Evolutionary conservation across 30 jellyfish, hydroid and myxozoan species (phyloP), one percentile per base, ranked within the genome.

Genomic region (Aurelia aurita complex sp. Pacific): DNA sequence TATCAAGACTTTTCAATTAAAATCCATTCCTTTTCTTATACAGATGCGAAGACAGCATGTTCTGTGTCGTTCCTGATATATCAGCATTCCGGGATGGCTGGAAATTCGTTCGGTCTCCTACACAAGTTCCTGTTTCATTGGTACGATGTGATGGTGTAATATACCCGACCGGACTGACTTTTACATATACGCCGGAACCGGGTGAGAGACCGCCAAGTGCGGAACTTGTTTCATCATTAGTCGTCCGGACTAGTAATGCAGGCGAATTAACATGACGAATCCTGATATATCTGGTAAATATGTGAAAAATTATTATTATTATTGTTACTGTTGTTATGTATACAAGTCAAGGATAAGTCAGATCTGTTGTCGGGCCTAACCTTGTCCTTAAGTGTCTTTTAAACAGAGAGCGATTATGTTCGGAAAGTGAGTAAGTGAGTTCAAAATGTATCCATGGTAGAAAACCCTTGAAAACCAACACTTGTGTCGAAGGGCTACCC

Each of bases 121-220:
- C 96, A 57, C 96, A 81, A 67, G 99, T 94, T 16, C 99, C 99
- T 1, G 97, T 94, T 5, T 85, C 97, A 2, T 73, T 94, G 79
- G 99, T 94, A 35, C 85, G 99, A 10, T 87, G 96, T 62, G 99
- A 94, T 66, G 99, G 99, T 2, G 99, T 94, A 43, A 94, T 94
- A 10, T 94, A 94, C 69, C 99, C 99, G 74, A 94, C 99, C 76
- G 96, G 96, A 54, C 88, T 89, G 40, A 94, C 96, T 51, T 94
- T 94, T 68, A 89, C 97, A 0, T 94, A 88, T 82, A 94, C 99
- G 12, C 99, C 99, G 53, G 99, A 94, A 52, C 97, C 96, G 29
- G 96, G 96, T 40, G 96, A 87, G 79, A 79, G 91, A 73, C 89
- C 96, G 19, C 68, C 88, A 13, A 87, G 89, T 50, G 83, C 89